phyloP scores from a whole-genome alignment of 2,888 invertebrate genomes.

The Clusia tigrina region DNA sequence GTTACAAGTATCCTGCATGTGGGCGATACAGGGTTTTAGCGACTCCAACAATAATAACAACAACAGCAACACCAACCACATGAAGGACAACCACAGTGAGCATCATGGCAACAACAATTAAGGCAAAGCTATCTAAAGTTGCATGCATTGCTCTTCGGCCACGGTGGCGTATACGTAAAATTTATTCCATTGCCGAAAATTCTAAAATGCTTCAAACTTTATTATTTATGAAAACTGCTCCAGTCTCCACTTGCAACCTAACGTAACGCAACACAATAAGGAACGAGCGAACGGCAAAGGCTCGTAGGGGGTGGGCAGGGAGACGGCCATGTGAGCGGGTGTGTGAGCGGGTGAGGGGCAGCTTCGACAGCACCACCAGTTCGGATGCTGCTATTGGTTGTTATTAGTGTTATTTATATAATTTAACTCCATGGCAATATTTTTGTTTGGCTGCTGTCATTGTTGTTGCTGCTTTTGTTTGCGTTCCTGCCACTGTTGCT shows the following conservation, averaged over 20 bases:
- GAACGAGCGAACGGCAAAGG: neutral
- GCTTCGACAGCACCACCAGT: too few species aligned
- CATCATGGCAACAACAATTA: neutral
- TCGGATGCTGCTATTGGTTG: too few species aligned
- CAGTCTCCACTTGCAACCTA: neutral
- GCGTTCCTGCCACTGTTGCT: too few species aligned
- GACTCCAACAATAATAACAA: neutral
- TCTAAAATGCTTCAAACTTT: slow-evolving; percentile 2
- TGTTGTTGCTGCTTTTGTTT: too few species aligned
- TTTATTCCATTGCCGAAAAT: slow-evolving; percentile 6
- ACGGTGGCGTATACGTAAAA: slow-evolving; percentile 18
- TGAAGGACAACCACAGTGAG: too few species aligned
- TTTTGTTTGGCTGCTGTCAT: too few species aligned
- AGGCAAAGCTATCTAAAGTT: neutral
- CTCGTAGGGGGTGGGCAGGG: slow-evolving; percentile 15
- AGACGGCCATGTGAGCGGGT: slow-evolving; percentile 21
- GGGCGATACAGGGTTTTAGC: neutral
- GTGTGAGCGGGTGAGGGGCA: too few species aligned
- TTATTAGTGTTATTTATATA: too few species aligned
- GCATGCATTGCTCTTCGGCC: too few species aligned
- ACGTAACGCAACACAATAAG: neutral
- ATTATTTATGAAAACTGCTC: slow-evolving; percentile 17
- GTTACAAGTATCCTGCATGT: too few species aligned
- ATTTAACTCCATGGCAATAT: too few species aligned
- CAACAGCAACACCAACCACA: neutral